Evolutionary conservation across 2,888 invertebrate species (phyloP).

Genomic region (Coleophora flavipennella): DNA sequence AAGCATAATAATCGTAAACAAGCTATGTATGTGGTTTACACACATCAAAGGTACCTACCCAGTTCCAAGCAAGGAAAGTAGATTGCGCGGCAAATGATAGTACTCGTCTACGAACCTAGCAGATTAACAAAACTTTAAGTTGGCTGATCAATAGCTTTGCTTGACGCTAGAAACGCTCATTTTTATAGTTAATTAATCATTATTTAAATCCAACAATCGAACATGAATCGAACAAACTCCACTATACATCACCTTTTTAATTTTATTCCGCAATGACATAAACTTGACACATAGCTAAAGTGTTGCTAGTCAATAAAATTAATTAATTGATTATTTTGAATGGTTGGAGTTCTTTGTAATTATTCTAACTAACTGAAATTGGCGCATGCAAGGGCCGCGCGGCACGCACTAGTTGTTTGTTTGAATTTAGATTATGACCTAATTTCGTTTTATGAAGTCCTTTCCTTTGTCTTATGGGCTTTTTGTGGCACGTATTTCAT

Average conservation of each 20-base stretch:
- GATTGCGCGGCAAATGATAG: constrained; percentile 43
- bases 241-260: constrained; percentile 16
- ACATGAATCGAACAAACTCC: constrained; percentile 20
- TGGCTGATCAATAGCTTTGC: constrained; percentile 9
- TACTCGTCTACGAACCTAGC: constrained; percentile 11
- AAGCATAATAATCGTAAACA: background rate
- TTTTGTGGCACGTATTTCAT: too few species aligned
- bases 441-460: too few species aligned
- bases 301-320: background rate
- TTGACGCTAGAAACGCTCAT: constrained; percentile 8
- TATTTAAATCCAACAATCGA: constrained; percentile 13
- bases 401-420: too few species aligned
- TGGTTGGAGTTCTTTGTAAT: background rate
- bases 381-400: too few species aligned
- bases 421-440: too few species aligned
- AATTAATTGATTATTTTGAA: too few species aligned
- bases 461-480: too few species aligned
- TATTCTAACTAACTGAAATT: too few species aligned
- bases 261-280: constrained; percentile 2
- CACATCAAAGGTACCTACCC: too few species aligned
- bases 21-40: background rate
- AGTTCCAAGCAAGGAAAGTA: constrained; percentile 26
- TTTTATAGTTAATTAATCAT: constrained; percentile 9
- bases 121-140: constrained; percentile 9
- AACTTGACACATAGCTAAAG: too few species aligned